Conservation (phyloP, 1,140 invertebrate species). For the Eciton burchellii region DNA sequence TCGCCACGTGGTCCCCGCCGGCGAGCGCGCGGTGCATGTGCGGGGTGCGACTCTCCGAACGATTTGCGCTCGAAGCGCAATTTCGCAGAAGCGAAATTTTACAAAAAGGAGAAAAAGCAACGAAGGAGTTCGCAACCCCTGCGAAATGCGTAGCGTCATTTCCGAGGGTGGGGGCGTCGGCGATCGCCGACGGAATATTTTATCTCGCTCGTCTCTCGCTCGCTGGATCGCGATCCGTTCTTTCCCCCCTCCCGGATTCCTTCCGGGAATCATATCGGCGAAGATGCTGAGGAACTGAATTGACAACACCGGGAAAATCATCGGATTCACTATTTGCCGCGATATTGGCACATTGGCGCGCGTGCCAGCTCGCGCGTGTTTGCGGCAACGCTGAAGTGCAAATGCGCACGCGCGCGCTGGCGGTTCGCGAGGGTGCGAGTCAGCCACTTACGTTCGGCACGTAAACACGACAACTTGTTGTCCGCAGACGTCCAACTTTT, state of each 20-base stretch:
- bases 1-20: slow-evolving; percentile 54
- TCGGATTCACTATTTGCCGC: too few species aligned
- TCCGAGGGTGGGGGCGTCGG: background rate
- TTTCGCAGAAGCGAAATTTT: slow-evolving; percentile 48
- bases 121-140: slow-evolving; percentile 1
- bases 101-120: too few species aligned
- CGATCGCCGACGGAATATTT: slow-evolving; percentile 32
- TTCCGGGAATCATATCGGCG: background rate
- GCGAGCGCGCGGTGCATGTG: slow-evolving; percentile 20
- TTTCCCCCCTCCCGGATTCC: background rate
- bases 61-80: slow-evolving; percentile 38
- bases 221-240: background rate
- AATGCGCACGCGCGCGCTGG: slow-evolving; percentile 6
- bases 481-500: slow-evolving; percentile 78
- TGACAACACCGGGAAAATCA: background rate
- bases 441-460: slow-evolving; percentile 73
- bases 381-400: too few species aligned
- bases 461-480: slow-evolving; percentile 78
- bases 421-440: slow-evolving; percentile 60
- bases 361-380: too few species aligned
- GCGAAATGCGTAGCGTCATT: slow-evolving; percentile 3
- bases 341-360: too few species aligned
- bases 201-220: background rate
- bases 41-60: slow-evolving; percentile 8
- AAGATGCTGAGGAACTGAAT: slow-evolving; percentile 10